A percentile compares a stretch with the other conserved stretches of the same genome.
These are phyloP conservation scores for Leptobrachium ailaonicum DNA, from an alignment of 2,113 vertebrate genomes.

Conservation along the genomic window DNA sequence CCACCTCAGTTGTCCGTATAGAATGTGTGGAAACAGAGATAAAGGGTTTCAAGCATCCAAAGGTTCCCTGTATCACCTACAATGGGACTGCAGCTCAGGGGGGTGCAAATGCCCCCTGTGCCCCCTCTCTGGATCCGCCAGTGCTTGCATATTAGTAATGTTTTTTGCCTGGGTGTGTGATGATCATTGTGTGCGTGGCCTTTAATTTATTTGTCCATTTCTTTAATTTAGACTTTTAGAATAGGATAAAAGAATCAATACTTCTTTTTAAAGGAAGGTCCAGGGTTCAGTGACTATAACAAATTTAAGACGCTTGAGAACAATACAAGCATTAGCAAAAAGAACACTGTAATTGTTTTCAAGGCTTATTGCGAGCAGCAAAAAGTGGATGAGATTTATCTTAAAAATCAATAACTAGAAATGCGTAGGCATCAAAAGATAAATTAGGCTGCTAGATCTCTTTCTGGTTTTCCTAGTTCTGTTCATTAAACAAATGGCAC, in stretches of 20 bases:
- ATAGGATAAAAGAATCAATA: conserved; percentile 11
- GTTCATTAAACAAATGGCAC: too few relatives aligned
- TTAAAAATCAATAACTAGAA: neutral
- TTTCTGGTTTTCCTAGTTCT: neutral
- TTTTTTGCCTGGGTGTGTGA: too few relatives aligned
- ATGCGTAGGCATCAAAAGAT: neutral
- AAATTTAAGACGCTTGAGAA: neutral
- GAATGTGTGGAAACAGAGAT: too few relatives aligned
- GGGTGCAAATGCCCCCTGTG: too few relatives aligned
- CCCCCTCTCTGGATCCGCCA: too few relatives aligned
- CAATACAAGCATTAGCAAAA: neutral
- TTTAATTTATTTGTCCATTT: too few relatives aligned
- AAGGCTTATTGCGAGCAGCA: neutral
- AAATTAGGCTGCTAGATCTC: neutral
- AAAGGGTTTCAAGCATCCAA: too few relatives aligned
- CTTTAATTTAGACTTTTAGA: neutral
- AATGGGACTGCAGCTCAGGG: too few relatives aligned
- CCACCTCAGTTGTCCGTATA: too few relatives aligned
- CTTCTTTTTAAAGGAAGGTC: neutral
- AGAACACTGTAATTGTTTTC: neutral
- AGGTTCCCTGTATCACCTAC: too few relatives aligned
- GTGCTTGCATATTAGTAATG: too few relatives aligned
- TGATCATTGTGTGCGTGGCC: too few relatives aligned
- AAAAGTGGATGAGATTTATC: neutral
- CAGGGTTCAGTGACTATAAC: neutral